Evolutionary conservation across 2,888 invertebrate species (phyloP).

Genomic region (Laothoe populi): DNA sequence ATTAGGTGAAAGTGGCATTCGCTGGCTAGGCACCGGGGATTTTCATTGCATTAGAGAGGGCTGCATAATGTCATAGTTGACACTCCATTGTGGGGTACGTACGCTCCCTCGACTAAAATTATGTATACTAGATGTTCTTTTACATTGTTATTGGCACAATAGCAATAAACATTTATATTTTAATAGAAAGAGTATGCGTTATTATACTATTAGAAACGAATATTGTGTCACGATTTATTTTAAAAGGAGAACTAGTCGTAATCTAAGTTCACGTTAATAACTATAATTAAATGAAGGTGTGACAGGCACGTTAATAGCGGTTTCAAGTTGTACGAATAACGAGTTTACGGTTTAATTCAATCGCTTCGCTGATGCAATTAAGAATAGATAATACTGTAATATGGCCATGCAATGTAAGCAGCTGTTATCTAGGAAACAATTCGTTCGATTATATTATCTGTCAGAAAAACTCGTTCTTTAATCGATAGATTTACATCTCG

Average conservation of each 20-base stretch:
- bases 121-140: conserved; percentile 24
- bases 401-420: conserved; percentile 38
- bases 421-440: conserved; percentile 60
- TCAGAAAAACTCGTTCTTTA: conserved; percentile 70
- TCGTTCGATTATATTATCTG: conserved; percentile 64
- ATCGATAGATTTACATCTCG: conserved; percentile 76
- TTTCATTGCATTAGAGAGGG: conserved; percentile 71
- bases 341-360: conserved; percentile 41
- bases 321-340: conserved; percentile 32
- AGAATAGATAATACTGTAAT: conserved; percentile 45
- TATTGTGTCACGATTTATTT: neutral
- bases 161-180: neutral
- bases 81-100: conserved; percentile 45
- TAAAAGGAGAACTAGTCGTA: conserved; percentile 13
- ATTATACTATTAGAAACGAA: neutral
- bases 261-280: conserved; percentile 19
- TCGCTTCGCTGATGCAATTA: conserved; percentile 39
- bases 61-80: conserved; percentile 76
- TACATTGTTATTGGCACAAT: too few relatives aligned
- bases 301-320: conserved; percentile 23
- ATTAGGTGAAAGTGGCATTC: conserved; percentile 78
- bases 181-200: neutral
- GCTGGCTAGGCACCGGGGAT: conserved; percentile 48
- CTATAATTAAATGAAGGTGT: conserved; percentile 23
- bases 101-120: conserved; percentile 27